Evolutionary conservation across 2,888 invertebrate species (phyloP).

Genomic region (Hyposoter didymator): DNA sequence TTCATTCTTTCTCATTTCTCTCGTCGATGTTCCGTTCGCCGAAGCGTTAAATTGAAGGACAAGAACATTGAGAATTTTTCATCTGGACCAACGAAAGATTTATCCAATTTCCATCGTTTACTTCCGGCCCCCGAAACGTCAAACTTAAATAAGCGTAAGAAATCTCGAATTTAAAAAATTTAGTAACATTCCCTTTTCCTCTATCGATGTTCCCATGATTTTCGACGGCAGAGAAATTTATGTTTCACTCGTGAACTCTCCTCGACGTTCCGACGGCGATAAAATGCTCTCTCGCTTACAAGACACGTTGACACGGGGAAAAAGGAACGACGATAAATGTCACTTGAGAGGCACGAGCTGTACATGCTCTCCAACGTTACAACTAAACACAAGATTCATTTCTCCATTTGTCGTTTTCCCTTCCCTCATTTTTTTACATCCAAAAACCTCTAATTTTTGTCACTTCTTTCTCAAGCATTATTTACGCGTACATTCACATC

Average conservation of each 20-base stretch:
- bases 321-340: conserved; percentile 58
- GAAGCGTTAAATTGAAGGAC: conserved; percentile 65
- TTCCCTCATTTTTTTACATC: conserved; percentile 17
- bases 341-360: conserved; percentile 47
- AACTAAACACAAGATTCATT: conserved; percentile 19
- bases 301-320: conserved; percentile 56
- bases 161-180: background rate
- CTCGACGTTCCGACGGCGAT: conserved; percentile 58
- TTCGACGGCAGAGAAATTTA: conserved; percentile 42
- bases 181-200: conserved; percentile 4
- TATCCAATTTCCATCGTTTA: conserved; percentile 1
- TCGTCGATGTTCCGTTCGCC: conserved; percentile 52
- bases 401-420: conserved; percentile 34
- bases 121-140: conserved; percentile 1
- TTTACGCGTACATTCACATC: background rate
- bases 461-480: background rate
- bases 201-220: conserved; percentile 39
- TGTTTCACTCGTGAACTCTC: conserved; percentile 29
- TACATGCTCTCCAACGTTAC: conserved; percentile 16
- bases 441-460: background rate
- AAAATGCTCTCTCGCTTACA: conserved; percentile 48
- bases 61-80: conserved; percentile 23
- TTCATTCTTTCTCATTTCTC: conserved; percentile 33
- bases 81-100: background rate
- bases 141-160: background rate